These are phyloP conservation scores for Ichneumoninae sp. DNA, from an alignment of 2,888 invertebrate genomes.

Conservation along the genomic window DNA sequence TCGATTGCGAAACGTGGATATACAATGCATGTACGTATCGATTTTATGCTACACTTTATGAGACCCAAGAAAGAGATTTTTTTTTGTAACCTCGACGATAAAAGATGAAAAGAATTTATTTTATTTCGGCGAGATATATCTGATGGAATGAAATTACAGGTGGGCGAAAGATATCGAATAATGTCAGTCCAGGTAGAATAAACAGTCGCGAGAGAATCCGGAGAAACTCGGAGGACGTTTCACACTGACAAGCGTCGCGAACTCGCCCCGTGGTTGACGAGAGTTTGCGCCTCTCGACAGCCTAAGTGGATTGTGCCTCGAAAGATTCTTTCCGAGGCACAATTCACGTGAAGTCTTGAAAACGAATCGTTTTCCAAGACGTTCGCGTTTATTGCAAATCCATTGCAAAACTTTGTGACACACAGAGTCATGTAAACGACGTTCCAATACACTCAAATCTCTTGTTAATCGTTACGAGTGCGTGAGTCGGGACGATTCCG, in stretches of 20 bases:
- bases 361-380: slow-evolving; percentile 34
- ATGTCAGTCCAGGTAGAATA: slow-evolving; percentile 18
- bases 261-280: slow-evolving; percentile 51
- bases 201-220: slow-evolving; percentile 35
- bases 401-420: slow-evolving; percentile 50
- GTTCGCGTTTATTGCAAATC: slow-evolving; percentile 40
- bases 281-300: slow-evolving; percentile 56
- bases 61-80: background rate
- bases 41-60: background rate
- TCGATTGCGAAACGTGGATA: no score
- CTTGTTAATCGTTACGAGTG: slow-evolving; percentile 29
- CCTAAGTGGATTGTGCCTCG: slow-evolving; percentile 45
- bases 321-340: background rate
- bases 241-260: slow-evolving; percentile 59
- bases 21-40: background rate
- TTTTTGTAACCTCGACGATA: background rate
- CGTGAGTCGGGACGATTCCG: slow-evolving; percentile 31
- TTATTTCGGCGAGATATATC: background rate
- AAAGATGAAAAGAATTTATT: background rate
- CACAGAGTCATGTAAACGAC: background rate
- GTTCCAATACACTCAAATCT: background rate
- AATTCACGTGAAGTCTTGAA: background rate
- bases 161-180: background rate
- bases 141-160: background rate
- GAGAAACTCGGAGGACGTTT: slow-evolving; percentile 63